These are phyloP conservation scores for Osmerus eperlanus DNA, from an alignment of 2,113 vertebrate species.

Conservation along the genomic window DNA sequence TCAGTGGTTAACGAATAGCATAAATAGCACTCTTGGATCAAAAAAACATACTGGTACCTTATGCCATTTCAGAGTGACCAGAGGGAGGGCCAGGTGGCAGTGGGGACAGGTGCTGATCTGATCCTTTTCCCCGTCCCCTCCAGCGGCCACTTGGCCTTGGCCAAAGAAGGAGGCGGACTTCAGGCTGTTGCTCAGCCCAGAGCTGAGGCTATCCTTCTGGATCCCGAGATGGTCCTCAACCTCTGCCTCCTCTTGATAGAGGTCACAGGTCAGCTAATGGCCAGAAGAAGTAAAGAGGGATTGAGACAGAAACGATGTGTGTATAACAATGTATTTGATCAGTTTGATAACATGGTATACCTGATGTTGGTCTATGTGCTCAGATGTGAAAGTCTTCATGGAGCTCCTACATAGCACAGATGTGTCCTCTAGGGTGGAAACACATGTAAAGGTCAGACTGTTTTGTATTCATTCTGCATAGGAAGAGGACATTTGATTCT, in stretches of 20 bases:
- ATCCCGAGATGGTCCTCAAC: background rate
- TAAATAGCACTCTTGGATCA: background rate
- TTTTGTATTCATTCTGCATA: background rate
- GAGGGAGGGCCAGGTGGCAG: slow-evolving; percentile 69
- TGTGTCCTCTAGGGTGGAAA: slow-evolving; percentile 1
- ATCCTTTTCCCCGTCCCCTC: slow-evolving; percentile 22
- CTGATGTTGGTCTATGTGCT: slow-evolving; percentile 40
- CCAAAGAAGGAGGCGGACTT: slow-evolving; percentile 10
- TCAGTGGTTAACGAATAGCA: background rate
- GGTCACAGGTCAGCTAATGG: slow-evolving; percentile 33
- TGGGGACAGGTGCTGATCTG: slow-evolving; percentile 58
- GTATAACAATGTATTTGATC: background rate
- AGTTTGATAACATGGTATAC: slow-evolving; percentile 26
- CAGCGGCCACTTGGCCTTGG: background rate
- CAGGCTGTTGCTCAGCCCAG: background rate
- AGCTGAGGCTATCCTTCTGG: fast-evolving
- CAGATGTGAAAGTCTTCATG: slow-evolving; percentile 24
- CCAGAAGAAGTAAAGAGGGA: background rate
- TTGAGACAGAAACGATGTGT: background rate
- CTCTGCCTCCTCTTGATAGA: background rate
- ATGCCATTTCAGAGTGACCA: slow-evolving; percentile 57
- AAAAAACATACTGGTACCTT: slow-evolving; percentile 46
- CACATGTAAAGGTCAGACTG: background rate
- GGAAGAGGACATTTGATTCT: too few relatives aligned
- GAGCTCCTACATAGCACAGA: slow-evolving; percentile 17